These are phyloP conservation scores for Sula dactylatra DNA, from an alignment of 2,113 vertebrate species.

Conservation along the genomic window DNA sequence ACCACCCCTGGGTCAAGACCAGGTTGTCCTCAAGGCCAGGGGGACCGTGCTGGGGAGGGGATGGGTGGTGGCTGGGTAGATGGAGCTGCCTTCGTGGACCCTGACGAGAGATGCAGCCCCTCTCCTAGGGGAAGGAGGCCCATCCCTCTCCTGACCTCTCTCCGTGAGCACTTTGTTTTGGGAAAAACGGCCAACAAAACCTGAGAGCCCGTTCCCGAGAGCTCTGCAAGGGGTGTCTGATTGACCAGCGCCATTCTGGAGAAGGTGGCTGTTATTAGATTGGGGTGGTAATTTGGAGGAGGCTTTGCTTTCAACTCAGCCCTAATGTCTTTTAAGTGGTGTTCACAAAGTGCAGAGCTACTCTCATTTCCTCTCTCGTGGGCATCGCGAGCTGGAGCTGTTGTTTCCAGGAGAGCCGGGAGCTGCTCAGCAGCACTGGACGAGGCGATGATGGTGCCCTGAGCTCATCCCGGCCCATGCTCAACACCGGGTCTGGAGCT, in stretches of 20 bases:
- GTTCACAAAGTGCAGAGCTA: neutral
- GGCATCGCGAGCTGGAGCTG: neutral
- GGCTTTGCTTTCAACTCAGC: neutral
- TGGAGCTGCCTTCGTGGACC: neutral
- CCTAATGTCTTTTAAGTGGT: neutral
- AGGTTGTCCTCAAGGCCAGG: neutral
- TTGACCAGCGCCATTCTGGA: accelerated
- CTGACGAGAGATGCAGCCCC: neutral
- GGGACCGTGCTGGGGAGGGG: accelerated
- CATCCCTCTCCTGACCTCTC: neutral
- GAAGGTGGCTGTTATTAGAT: neutral
- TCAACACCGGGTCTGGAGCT: neutral
- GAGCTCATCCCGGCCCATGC: neutral
- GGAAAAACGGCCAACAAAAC: neutral
- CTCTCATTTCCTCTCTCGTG: neutral
- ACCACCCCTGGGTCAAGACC: neutral
- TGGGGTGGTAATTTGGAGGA: neutral
- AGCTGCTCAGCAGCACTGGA: accelerated
- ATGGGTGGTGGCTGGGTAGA: neutral
- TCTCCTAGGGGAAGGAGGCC: neutral
- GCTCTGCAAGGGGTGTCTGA: neutral
- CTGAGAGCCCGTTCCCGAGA: neutral
- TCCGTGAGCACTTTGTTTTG: neutral
- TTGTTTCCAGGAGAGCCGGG: neutral
- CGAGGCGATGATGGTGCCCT: neutral